Percentiles rank a stretch among this genome's conserved stretches.
These are phyloP conservation scores for Coelinius sp. DNA, from an alignment of 2,888 invertebrate species.

Conservation along the genomic window DNA sequence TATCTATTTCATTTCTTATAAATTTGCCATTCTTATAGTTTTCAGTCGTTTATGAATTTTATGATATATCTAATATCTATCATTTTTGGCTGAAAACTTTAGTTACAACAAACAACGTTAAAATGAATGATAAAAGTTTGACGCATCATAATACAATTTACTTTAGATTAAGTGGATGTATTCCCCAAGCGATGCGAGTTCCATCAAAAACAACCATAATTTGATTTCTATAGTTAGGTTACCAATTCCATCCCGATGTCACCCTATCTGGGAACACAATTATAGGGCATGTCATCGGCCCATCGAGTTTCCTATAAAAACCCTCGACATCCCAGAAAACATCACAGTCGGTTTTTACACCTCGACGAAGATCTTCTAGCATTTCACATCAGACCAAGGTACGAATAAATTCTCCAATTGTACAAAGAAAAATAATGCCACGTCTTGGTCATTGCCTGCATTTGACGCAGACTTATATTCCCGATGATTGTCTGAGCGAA, in stretches of 20 bases:
- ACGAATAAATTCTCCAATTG: neutral
- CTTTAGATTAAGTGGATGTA: slow-evolving; percentile 31
- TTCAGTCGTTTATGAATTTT: neutral
- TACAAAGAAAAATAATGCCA: neutral
- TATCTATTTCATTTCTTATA: neutral
- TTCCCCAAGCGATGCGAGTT: slow-evolving; percentile 55
- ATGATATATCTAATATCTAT: neutral
- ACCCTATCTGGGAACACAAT: slow-evolving; percentile 10
- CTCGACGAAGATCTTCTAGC: slow-evolving; percentile 21
- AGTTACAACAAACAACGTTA: neutral
- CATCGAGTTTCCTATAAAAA: slow-evolving; percentile 56
- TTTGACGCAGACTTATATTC: slow-evolving; percentile 29
- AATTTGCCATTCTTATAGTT: neutral
- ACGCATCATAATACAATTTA: neutral
- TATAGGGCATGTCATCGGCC: slow-evolving; percentile 26
- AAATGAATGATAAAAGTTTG: neutral
- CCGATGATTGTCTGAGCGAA: slow-evolving; percentile 37
- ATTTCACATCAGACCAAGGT: neutral
- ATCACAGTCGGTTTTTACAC: slow-evolving; percentile 43
- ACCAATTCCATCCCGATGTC: slow-evolving; percentile 31
- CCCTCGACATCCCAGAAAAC: slow-evolving; percentile 23
- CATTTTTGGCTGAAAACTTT: neutral
- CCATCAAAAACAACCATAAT: slow-evolving; percentile 52
- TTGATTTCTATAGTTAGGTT: slow-evolving; percentile 41
- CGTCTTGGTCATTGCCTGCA: neutral